A percentile compares a stretch with the other conserved stretches of the same genome.
Evolutionary conservation across 2,888 invertebrate genomes (phyloP).

Genomic region (Rotaria socialis): DNA sequence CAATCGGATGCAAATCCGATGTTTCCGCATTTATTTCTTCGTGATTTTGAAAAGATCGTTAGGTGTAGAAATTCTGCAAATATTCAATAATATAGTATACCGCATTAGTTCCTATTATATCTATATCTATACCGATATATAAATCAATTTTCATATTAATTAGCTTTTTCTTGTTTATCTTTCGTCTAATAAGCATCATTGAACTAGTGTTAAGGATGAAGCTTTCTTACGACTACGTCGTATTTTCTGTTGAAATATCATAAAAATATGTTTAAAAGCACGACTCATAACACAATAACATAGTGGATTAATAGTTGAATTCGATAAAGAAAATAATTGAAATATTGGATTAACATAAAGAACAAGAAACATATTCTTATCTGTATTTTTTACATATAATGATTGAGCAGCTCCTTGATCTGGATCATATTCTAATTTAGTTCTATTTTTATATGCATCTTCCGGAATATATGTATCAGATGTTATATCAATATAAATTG

Average conservation of each 20-base stretch:
- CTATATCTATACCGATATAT: no score
- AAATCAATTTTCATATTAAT: no score
- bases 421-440: not conserved
- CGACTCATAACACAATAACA: slow-evolving; percentile 44
- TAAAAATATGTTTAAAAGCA: slow-evolving; percentile 41
- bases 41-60: no score
- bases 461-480: slow-evolving; percentile 37
- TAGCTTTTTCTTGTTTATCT: no score
- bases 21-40: no score
- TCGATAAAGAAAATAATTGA: slow-evolving; percentile 40
- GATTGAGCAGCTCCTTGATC: no score
- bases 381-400: not conserved
- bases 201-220: slow-evolving; percentile 11
- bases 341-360: slow-evolving; percentile 42
- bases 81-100: no score
- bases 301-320: slow-evolving; percentile 45
- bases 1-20: no score
- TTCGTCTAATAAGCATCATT: not conserved
- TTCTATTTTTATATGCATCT: not conserved
- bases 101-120: no score
- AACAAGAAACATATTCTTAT: slow-evolving; percentile 39
- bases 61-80: no score
- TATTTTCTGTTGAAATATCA: not conserved
- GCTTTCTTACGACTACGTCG: not conserved
- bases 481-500: slow-evolving; percentile 42